Base-by-base conservation (phyloP, 92 coral and sea anemone species). In the Heteractis magnifica region DNA sequence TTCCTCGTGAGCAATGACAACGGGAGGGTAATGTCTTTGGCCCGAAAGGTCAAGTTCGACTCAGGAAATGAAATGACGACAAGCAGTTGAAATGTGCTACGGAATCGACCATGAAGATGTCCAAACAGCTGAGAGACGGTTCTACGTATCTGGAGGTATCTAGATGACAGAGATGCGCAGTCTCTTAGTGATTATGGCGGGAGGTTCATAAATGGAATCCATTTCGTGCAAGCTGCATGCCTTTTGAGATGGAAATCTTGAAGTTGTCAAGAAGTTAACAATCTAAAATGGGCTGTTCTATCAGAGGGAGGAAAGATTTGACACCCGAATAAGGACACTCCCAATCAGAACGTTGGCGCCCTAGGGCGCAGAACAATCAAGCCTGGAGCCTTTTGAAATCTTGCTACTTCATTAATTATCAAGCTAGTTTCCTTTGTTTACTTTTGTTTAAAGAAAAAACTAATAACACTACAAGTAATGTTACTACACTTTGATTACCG, bases 21-120 rank as follows among this genome's bases (percentile, higher is more conserved):
- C 79, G 60, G 87, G 87, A 76, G 87, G 76, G 81, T 84, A 84
- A 84, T 84, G 87, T 84, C 21, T 84, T 84, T 84, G 82, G 51
- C 87, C 87, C 65, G 19, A 73, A 65, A 77, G 87, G 87, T 84
- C 82, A 84, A n/a, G 20, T 23, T 70, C 13, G 49, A n/a, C 77
- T 52, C 48, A 71, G 84, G 65, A 81, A 81, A 81, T 71, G 12
- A 52, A 5, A 49, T 81, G 84, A 81, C 76, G 73, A 65, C 83
- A 51, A 56, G 18, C 76, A 52, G 55, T 65, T 65, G 65, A 81
- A 81, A 81, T 51, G 65, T 81, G 65, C 19, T 65, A 51, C 65
- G 51, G 53, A 81, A 81, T 68, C 56, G 6, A 49, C 51, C 48
- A 14, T 16, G 49, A 71, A 81, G 56, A 19, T n/a, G 65, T 50